Evolutionary conservation across 1,140 invertebrate genomes (phyloP).

Genomic region (Cheumatopsyche charites): DNA sequence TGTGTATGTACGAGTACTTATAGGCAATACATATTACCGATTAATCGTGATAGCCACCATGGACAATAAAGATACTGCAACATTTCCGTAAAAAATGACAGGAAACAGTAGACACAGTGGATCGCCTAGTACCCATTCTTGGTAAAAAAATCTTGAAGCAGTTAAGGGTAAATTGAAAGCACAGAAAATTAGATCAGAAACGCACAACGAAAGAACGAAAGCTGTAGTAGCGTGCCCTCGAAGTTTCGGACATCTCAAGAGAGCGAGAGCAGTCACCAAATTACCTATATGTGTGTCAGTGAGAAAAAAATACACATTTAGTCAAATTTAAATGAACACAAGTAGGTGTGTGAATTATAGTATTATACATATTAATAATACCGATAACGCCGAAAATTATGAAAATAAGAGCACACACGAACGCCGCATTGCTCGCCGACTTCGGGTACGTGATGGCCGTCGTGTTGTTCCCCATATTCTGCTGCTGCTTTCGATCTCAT

Average conservation of each 20-base stretch:
- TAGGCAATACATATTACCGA: constrained; percentile 65
- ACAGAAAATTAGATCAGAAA: constrained; percentile 86
- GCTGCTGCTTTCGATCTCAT: background rate
- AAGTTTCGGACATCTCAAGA: constrained; percentile 76
- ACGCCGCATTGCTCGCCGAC: constrained; percentile 75
- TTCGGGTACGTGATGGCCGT: constrained; percentile 63
- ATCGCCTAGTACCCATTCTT: constrained; percentile 82
- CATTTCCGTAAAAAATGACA: constrained; percentile 88
- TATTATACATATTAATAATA: constrained; percentile 53
- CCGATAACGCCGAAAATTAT: constrained; percentile 78
- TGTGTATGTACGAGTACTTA: background rate
- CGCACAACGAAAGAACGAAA: constrained; percentile 84
- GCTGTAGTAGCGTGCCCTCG: constrained; percentile 83
- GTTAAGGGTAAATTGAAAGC: constrained; percentile 83
- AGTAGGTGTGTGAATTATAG: background rate
- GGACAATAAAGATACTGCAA: constrained; percentile 83
- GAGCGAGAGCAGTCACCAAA: constrained; percentile 77
- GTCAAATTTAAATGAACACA: background rate
- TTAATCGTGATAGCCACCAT: constrained; percentile 91
- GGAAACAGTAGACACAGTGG: constrained; percentile 83
- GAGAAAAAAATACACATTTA: constrained; percentile 49
- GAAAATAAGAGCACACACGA: constrained; percentile 78
- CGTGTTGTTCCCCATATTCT: background rate
- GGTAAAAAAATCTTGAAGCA: constrained; percentile 78
- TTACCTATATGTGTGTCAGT: constrained; percentile 77